A percentile compares a stretch with the other conserved stretches of the same genome.
These are phyloP conservation scores for Phania funesta DNA, from an alignment of 2,888 invertebrate genomes.

Conservation along the genomic window DNA sequence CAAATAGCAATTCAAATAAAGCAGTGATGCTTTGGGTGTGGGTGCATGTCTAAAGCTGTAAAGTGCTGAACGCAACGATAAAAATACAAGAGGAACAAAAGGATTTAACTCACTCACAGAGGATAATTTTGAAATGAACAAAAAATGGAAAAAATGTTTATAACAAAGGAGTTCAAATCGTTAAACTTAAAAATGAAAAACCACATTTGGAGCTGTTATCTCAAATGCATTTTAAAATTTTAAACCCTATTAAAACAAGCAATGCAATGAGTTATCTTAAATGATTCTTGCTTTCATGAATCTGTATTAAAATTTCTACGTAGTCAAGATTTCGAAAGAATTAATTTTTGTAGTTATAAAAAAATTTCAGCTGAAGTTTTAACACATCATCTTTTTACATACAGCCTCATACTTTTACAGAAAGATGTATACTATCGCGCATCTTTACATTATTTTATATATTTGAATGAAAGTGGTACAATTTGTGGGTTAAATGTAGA, in stretches of 20 bases:
- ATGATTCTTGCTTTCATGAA: too few species aligned
- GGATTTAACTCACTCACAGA: conserved; percentile 44
- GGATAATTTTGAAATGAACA: conserved; percentile 6
- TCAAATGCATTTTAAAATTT: too few species aligned
- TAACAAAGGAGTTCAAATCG: not conserved
- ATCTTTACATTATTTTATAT: not conserved
- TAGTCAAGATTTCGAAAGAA: too few species aligned
- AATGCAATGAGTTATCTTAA: too few species aligned
- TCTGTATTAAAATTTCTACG: too few species aligned
- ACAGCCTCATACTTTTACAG: not conserved
- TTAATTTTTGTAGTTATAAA: conserved; percentile 8
- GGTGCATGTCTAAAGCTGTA: not conserved
- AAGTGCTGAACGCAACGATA: not conserved
- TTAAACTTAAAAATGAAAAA: too few species aligned
- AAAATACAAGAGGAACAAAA: not conserved
- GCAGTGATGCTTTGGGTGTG: not conserved
- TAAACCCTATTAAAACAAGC: too few species aligned
- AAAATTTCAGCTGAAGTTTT: conserved; percentile 27
- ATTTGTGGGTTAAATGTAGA: conserved; percentile 2
- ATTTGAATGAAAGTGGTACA: conserved; percentile 12
- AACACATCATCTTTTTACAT: conserved; percentile 28
- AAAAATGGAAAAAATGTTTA: not conserved
- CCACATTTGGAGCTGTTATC: too few species aligned
- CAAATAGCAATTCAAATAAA: conserved; percentile 37
- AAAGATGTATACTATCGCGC: not conserved